phyloP scores from a whole-genome alignment of 2,113 vertebrate species.

The Alaudala cheleensis region DNA sequence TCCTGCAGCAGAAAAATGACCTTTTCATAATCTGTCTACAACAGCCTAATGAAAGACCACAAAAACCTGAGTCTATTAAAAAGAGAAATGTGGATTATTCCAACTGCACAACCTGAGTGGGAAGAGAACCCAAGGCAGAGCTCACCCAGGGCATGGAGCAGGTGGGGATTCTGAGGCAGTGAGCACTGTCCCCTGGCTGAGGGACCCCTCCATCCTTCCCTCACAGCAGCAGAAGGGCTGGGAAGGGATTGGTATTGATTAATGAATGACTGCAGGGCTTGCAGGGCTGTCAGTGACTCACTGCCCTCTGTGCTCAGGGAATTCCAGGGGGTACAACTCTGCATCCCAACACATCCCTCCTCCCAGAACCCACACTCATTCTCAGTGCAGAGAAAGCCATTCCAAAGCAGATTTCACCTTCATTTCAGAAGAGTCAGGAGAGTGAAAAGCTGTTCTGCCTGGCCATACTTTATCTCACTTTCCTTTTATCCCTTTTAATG shows the following conservation, averaged over 20 bases:
- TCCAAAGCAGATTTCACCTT: background rate
- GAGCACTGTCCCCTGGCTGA: background rate
- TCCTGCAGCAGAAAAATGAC: background rate
- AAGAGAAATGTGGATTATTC: background rate
- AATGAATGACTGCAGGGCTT: slow-evolving; percentile 49
- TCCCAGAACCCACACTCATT: background rate
- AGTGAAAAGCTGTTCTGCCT: slow-evolving; percentile 4
- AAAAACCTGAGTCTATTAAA: background rate
- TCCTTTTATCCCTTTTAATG: slow-evolving; percentile 45
- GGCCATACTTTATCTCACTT: slow-evolving; percentile 16
- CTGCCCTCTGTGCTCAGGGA: slow-evolving; percentile 22
- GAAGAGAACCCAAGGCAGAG: background rate
- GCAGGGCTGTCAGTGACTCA: slow-evolving; percentile 13
- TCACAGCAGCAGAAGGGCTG: background rate
- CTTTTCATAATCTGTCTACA: background rate
- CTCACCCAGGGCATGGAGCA: background rate
- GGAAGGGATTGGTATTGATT: background rate
- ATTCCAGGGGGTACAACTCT: slow-evolving; percentile 31
- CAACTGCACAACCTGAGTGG: background rate
- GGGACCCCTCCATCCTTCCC: background rate
- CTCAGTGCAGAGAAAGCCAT: background rate
- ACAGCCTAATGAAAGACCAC: background rate
- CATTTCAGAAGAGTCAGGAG: background rate
- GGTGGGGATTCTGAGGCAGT: accelerated
- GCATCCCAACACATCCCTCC: slow-evolving; percentile 19